Percentiles rank a stretch among this genome's conserved stretches.
These are phyloP conservation scores for Rhizomys pruinosus DNA, from an alignment of 2,113 vertebrate species.

Conservation along the genomic window DNA sequence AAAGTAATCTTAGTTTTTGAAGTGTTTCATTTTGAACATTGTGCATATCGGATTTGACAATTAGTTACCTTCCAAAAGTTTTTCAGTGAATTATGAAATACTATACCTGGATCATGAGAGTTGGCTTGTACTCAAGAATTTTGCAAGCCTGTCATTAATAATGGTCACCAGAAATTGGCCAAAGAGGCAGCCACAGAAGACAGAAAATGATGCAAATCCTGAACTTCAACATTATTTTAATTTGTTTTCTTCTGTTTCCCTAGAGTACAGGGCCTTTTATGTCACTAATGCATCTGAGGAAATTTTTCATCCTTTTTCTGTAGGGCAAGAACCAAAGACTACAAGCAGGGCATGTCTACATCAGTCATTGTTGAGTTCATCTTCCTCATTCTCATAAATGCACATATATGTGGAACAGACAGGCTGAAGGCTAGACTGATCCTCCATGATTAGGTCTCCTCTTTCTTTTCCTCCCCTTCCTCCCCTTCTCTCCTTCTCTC, in stretches of 20 bases:
- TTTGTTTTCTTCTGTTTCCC: not conserved
- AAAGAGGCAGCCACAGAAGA: not conserved
- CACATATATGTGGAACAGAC: too few relatives aligned
- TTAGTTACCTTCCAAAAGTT: not conserved
- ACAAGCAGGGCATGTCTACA: not conserved
- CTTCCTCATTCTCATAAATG: too few relatives aligned
- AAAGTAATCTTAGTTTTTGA: not conserved
- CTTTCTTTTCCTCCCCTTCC: fast-evolving
- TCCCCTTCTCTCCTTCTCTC: fast-evolving
- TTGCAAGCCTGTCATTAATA: not conserved
- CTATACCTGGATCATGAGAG: not conserved
- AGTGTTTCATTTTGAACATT: not conserved
- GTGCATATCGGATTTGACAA: too few relatives aligned
- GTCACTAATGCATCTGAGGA: not conserved
- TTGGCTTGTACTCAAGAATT: not conserved
- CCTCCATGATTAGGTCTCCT: not conserved
- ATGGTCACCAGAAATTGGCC: not conserved
- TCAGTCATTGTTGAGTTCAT: too few relatives aligned
- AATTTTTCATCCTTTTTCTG: not conserved
- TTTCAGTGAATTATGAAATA: not conserved
- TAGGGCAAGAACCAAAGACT: not conserved
- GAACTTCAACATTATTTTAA: not conserved
- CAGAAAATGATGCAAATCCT: not conserved
- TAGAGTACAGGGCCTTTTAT: not conserved
- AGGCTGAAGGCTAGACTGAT: too few relatives aligned